A percentile compares a stretch with the other conserved stretches of the same genome.
Conservation (phyloP, 2,113 vertebrate genomes). For the Paradisaea rubra region DNA sequence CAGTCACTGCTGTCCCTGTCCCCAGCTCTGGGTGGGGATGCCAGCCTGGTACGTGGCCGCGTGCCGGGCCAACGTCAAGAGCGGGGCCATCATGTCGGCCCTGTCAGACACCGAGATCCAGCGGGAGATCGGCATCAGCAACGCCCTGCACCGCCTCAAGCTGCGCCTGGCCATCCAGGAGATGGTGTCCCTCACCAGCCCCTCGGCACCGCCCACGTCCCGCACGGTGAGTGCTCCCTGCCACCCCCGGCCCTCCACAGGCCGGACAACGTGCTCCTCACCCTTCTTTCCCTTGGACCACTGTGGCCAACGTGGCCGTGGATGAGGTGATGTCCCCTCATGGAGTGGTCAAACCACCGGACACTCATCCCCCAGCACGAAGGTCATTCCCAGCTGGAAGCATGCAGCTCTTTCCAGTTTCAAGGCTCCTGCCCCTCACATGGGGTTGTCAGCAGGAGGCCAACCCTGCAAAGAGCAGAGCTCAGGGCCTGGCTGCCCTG, state of each 20-base stretch:
- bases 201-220: constrained; percentile 90
- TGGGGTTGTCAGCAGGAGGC: not conserved
- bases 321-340: not conserved
- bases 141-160: constrained; percentile 92
- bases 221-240: constrained; percentile 73
- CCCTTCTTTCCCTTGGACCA: not conserved
- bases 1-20: not conserved
- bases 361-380: not conserved
- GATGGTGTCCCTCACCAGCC: constrained; percentile 96
- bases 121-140: constrained; percentile 96
- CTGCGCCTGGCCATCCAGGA: constrained; percentile 95
- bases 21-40: constrained; percentile 97
- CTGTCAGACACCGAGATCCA: constrained; percentile 97
- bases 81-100: constrained; percentile 95
- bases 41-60: constrained; percentile 97
- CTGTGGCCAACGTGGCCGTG: accelerated
- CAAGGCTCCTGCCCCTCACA: not conserved
- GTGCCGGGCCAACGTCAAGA: constrained; percentile 96
- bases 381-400: not conserved
- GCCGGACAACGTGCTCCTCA: accelerated
- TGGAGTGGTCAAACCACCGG: not conserved
- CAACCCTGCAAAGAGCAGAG: not conserved
- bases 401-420: not conserved
- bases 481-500: not conserved
- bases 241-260: accelerated